Conservation (phyloP, 2,113 vertebrate genomes). For the Anhinga anhinga region DNA sequence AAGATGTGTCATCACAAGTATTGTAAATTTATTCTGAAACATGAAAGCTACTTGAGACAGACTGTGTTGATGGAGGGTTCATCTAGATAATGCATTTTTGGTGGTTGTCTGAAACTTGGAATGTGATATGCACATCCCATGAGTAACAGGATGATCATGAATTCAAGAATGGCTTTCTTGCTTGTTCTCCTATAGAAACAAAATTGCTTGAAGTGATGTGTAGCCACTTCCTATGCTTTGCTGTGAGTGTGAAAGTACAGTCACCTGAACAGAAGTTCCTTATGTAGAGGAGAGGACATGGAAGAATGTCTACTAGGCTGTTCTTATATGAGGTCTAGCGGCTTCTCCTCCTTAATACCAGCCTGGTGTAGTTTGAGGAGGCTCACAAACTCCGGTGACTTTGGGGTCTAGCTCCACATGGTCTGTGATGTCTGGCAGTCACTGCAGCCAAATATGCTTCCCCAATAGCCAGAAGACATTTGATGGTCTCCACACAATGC, state of each 20-base stretch:
- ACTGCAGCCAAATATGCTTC: background rate
- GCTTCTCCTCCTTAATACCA: background rate
- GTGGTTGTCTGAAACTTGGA: background rate
- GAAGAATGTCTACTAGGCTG: background rate
- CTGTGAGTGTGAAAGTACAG: background rate
- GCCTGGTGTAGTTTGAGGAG: background rate
- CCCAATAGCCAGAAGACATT: background rate
- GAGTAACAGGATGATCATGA: background rate
- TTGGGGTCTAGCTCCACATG: background rate
- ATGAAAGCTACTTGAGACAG: background rate
- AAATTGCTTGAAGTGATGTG: background rate
- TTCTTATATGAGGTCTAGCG: background rate
- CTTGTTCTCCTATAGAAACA: background rate
- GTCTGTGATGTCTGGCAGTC: background rate
- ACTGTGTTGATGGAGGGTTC: background rate
- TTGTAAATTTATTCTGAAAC: background rate
- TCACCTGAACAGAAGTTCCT: background rate
- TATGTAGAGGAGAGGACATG: background rate
- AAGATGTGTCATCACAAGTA: background rate
- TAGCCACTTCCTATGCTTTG: background rate
- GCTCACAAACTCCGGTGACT: background rate
- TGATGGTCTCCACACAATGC: background rate
- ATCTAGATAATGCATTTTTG: background rate
- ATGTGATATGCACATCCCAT: background rate
- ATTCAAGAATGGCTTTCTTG: background rate